Evolutionary conservation across 2,113 vertebrate genomes (phyloP), one percentile per base, ranked within the genome.

Genomic region (Apteryx owenii): DNA sequence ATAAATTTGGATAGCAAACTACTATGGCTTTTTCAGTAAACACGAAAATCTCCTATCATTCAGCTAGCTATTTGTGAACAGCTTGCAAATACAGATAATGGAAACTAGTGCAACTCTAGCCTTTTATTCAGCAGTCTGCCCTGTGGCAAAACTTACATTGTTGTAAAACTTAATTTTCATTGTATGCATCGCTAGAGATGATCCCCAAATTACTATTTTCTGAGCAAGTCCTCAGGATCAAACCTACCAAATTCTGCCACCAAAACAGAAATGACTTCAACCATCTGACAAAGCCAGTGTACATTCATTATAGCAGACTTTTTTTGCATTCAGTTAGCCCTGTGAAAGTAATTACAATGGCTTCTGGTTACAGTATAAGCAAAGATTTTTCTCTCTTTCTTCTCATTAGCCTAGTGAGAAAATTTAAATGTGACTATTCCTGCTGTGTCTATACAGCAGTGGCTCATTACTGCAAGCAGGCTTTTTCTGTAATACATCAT

Each of bases 81-180:
- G 95, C 92, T 97, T 97, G 85, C 92, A 97, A 97, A 96, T 76
- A 82, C 64, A 94, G 96, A 95, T 94, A 97, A 95, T 6, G 14
- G 50, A 68, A 85, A 54, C 40, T 93, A 96, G 96, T 68, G 53
- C 40, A 93, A 72, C 40, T 90, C 42, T 5, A 53, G 54, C 76
- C 77, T 96, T 97, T 96, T 90, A 85, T 93, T 97, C 92, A 91
- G 28, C 85, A 93, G 36, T 94, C 77, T 95, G 85, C 60, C 68
- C 58, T 50, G 38, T 88, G 46, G 68, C 88, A 97, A 97, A 92
- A 64, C 31, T 53, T 90, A 81, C 68, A 82, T 89, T 95, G 68
- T 83, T 91, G 48, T 33, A 56, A 81, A 53, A 91, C 40, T 84
- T 91, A 75, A 88, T 97, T 98, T 96, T 93, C 44, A 65, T 87